These are phyloP conservation scores for Diplolepis rosae DNA, from an alignment of 2,888 invertebrate genomes.

Conservation along the genomic window DNA sequence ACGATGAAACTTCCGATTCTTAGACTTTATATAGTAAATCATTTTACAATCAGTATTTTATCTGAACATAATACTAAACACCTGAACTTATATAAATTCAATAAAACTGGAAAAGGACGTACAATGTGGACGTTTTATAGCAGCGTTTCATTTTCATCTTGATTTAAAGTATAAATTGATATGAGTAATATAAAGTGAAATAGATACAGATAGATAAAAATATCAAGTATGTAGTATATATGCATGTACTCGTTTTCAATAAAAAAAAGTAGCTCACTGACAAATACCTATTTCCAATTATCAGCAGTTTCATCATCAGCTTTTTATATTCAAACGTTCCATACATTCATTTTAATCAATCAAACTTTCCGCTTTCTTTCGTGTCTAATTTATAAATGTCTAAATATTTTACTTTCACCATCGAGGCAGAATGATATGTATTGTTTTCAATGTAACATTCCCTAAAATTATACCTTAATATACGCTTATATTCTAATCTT, in stretches of 20 bases:
- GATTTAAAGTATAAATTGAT: background rate
- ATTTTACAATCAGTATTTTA: background rate
- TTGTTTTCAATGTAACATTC: slow-evolving; percentile 51
- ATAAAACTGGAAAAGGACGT: background rate
- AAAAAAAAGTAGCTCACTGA: background rate
- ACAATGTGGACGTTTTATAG: background rate
- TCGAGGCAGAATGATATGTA: slow-evolving; percentile 68
- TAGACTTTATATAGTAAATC: background rate
- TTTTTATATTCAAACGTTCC: background rate
- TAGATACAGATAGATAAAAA: background rate
- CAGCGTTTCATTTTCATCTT: background rate
- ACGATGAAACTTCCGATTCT: slow-evolving; percentile 29
- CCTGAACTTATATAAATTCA: too few species aligned
- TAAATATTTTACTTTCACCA: slow-evolving; percentile 33
- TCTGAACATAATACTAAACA: background rate
- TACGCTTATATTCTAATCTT: background rate
- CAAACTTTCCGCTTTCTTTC: slow-evolving; percentile 9
- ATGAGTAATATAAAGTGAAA: background rate
- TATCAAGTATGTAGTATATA: background rate
- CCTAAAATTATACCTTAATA: background rate
- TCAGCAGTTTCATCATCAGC: slow-evolving; percentile 14
- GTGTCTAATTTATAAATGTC: background rate
- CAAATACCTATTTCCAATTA: slow-evolving; percentile 21
- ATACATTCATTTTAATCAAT: slow-evolving; percentile 10
- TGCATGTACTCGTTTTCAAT: too few species aligned